Conservation (phyloP, 2,113 vertebrate genomes). For the Nipponia nippon region DNA sequence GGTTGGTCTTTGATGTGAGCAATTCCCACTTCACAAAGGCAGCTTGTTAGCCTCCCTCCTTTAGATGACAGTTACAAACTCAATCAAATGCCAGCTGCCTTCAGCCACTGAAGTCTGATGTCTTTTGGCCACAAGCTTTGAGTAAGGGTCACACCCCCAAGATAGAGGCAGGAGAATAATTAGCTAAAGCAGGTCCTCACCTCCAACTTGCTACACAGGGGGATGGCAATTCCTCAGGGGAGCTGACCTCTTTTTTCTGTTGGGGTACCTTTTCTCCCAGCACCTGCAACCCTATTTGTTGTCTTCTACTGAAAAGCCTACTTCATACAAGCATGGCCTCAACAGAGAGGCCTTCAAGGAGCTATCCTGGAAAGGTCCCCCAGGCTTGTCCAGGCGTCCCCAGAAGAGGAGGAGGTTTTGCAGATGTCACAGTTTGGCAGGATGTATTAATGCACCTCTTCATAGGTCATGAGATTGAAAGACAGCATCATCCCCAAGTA, state of each 20-base stretch:
- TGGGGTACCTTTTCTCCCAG: not conserved
- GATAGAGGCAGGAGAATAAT: not conserved
- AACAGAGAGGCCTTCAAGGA: not conserved
- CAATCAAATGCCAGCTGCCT: not conserved
- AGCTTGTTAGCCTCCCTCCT: not conserved
- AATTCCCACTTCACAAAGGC: not conserved
- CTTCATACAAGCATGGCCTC: not conserved
- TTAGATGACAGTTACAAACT: not conserved
- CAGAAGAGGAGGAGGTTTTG: not conserved
- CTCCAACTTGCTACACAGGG: not conserved
- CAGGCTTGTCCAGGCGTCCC: not conserved
- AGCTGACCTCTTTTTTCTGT: not conserved
- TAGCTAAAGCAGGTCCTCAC: not conserved
- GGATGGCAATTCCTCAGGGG: not conserved
- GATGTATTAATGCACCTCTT: not conserved
- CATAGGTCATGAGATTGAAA: not conserved
- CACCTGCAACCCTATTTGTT: not conserved
- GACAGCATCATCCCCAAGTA: not conserved
- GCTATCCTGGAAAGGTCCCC: not conserved
- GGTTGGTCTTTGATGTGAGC: not conserved
- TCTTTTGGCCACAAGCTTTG: not conserved
- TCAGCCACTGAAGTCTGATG: not conserved
- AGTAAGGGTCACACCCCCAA: not conserved
- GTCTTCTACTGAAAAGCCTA: not conserved
- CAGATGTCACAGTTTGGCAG: not conserved